Percentiles rank a stretch among this genome's conserved stretches.
Conservation (phyloP, 2,797 vertebrate species). For the Peromyscus nudipes region DNA sequence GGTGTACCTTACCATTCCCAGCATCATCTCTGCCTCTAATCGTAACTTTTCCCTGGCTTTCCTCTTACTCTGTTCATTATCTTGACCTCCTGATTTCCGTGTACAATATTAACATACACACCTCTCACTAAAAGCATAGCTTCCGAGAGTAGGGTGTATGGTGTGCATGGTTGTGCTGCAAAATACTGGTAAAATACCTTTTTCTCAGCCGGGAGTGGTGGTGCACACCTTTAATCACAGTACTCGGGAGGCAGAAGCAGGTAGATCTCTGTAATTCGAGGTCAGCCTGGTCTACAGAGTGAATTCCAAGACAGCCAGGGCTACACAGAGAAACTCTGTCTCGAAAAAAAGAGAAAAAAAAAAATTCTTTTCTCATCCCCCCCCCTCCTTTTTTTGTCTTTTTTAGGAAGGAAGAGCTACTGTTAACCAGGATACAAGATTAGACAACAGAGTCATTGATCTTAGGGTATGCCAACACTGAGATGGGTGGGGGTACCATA, state of each 20-base stretch:
- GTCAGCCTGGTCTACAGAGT: too few relatives aligned
- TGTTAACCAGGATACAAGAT: conserved; percentile 98
- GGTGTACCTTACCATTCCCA: not conserved
- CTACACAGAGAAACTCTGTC: too few relatives aligned
- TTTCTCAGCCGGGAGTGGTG: not conserved
- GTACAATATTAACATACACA: not conserved
- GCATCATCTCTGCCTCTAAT: not conserved
- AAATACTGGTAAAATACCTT: conserved; percentile 37
- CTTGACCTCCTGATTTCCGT: not conserved
- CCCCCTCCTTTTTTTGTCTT: not conserved
- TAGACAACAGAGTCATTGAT: conserved; percentile 99
- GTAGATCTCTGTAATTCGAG: too few relatives aligned
- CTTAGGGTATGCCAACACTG: conserved; percentile 92
- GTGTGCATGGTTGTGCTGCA: not conserved
- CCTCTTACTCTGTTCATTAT: conserved; percentile 16
- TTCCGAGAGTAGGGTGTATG: not conserved
- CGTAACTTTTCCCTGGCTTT: not conserved
- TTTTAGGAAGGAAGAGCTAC: conserved; percentile 98
- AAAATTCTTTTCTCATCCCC: not conserved
- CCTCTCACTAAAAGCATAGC: not conserved
- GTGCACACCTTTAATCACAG: too few relatives aligned
- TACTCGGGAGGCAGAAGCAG: too few relatives aligned
- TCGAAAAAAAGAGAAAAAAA: not conserved
- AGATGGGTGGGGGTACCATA: not conserved
- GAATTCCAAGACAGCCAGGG: too few relatives aligned